Conservation (phyloP, 2,888 invertebrate genomes). For the Cosmorhoe ocellata region DNA sequence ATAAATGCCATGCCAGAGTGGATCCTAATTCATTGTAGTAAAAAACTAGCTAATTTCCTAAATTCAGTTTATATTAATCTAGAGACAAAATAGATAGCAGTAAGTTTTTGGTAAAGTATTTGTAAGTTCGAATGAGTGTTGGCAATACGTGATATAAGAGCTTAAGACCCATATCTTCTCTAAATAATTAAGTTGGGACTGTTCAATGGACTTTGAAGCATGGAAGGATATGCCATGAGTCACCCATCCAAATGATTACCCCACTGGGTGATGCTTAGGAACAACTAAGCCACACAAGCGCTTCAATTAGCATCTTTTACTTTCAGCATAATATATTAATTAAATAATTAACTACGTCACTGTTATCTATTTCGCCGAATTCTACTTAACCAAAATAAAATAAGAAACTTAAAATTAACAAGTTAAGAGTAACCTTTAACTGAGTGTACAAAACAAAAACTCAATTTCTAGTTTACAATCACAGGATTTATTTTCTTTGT, state of each 20-base stretch:
- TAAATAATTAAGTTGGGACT: too few species aligned
- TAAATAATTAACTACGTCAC: conserved; percentile 21
- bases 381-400: conserved; percentile 17
- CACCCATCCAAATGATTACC: too few species aligned
- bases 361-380: conserved; percentile 14
- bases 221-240: too few species aligned
- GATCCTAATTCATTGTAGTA: conserved; percentile 35
- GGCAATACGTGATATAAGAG: too few species aligned
- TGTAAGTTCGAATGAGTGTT: too few species aligned
- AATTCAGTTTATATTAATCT: conserved; percentile 21
- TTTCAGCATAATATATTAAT: too few species aligned
- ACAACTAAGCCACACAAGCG: too few species aligned
- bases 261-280: too few species aligned
- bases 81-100: conserved; percentile 21
- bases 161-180: too few species aligned
- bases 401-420: conserved; percentile 21
- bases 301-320: too few species aligned
- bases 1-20: conserved; percentile 56
- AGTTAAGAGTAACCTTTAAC: conserved; percentile 25
- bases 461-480: conserved; percentile 37
- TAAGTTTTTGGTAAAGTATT: conserved; percentile 27
- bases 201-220: too few species aligned
- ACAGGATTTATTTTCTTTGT: conserved; percentile 37
- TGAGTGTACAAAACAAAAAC: conserved; percentile 34
- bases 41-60: conserved; percentile 25